These are phyloP conservation scores for Suillia variegata DNA, from an alignment of 2,888 invertebrate genomes.

Conservation along the genomic window DNA sequence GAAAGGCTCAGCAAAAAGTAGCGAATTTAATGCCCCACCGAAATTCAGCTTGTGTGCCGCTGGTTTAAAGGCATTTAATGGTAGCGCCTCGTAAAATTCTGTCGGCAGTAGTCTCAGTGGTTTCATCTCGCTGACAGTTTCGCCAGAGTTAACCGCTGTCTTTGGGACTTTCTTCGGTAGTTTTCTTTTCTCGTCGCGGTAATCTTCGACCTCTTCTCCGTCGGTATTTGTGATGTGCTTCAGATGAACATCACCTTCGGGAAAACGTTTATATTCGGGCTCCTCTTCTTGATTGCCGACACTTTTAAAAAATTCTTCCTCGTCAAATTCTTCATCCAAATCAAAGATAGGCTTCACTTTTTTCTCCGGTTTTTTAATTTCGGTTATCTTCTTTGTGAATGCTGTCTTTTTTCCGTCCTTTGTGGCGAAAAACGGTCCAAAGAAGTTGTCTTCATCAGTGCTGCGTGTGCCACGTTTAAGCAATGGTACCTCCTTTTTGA, in stretches of 20 bases:
- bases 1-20: conserved; percentile 45
- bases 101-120: conserved; percentile 40
- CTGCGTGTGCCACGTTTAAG: conserved; percentile 42
- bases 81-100: conserved; percentile 50
- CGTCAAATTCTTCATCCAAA: conserved; percentile 44
- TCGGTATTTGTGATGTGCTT: conserved; percentile 45
- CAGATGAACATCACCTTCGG: conserved; percentile 55
- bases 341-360: conserved; percentile 39
- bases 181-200: conserved; percentile 30
- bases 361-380: conserved; percentile 48
- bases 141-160: conserved; percentile 15
- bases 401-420: conserved; percentile 39
- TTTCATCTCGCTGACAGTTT: conserved; percentile 31
- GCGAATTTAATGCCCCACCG: conserved; percentile 41
- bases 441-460: conserved; percentile 30
- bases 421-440: conserved; percentile 44
- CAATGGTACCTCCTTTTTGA: conserved; percentile 31
- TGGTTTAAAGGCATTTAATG: conserved; percentile 28
- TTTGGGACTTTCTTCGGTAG: conserved; percentile 26
- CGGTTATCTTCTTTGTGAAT: conserved; percentile 48
- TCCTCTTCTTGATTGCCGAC: conserved; percentile 34
- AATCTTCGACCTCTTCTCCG: conserved; percentile 43
- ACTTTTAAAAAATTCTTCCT: conserved; percentile 53
- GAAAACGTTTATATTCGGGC: conserved; percentile 42
- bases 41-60: conserved; percentile 29